A percentile compares a stretch with the other conserved stretches of the same genome.
Conservation (phyloP, 2,888 invertebrate species). For the Aethes cnicana region DNA sequence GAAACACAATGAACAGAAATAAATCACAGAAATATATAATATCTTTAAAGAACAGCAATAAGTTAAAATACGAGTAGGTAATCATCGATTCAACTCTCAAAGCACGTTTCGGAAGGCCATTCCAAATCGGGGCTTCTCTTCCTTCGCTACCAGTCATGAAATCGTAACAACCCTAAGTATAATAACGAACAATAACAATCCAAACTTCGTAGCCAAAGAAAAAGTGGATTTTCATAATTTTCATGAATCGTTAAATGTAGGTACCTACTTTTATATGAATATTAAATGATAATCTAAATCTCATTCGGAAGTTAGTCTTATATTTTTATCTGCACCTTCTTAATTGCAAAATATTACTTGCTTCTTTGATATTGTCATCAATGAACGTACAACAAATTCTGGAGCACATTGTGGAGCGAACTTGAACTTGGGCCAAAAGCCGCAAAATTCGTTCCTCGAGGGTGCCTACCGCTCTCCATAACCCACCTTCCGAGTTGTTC, state of each 20-base stretch:
- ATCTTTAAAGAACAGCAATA: too few relatives aligned
- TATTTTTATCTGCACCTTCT: background rate
- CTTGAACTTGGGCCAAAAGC: slow-evolving; percentile 35
- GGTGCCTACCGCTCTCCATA: background rate
- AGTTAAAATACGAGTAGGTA: too few relatives aligned
- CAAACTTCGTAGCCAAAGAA: background rate
- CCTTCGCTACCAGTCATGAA: background rate
- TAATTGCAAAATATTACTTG: too few relatives aligned
- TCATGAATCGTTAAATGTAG: slow-evolving; percentile 16
- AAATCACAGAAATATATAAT: too few relatives aligned
- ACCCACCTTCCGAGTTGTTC: slow-evolving; percentile 15
- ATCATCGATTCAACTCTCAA: too few relatives aligned
- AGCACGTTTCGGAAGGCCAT: too few relatives aligned
- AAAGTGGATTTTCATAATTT: slow-evolving; percentile 19
- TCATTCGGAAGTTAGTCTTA: too few relatives aligned
- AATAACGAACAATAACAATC: background rate
- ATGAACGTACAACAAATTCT: too few relatives aligned
- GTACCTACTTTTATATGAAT: too few relatives aligned
- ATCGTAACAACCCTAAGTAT: slow-evolving; percentile 10
- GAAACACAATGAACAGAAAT: too few relatives aligned
- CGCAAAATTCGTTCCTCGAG: background rate
- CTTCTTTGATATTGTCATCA: too few relatives aligned
- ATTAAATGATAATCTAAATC: too few relatives aligned
- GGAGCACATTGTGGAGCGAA: slow-evolving; percentile 34
- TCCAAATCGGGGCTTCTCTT: background rate